Evolutionary conservation across 1,140 invertebrate species (phyloP).

Genomic region (Leptinotarsa lineolata): DNA sequence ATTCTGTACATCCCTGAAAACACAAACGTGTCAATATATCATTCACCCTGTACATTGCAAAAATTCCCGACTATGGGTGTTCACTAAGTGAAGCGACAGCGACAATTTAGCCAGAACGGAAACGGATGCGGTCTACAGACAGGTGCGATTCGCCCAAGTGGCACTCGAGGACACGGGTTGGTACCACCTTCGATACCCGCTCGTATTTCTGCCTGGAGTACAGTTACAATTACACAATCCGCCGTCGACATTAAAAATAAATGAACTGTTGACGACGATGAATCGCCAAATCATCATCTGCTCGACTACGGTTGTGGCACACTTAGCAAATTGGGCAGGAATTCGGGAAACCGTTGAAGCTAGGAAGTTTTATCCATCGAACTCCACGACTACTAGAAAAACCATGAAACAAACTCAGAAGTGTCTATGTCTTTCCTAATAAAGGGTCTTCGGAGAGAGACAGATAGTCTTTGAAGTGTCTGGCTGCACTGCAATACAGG

Average conservation of each 20-base stretch:
- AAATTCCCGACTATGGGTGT: not conserved
- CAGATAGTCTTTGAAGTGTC: too few relatives aligned
- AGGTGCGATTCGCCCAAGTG: conserved; percentile 17
- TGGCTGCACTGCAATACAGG: too few relatives aligned
- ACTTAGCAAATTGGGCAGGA: not conserved
- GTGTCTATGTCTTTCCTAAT: too few relatives aligned
- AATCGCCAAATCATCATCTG: not conserved
- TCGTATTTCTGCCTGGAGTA: not conserved
- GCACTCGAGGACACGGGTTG: conserved; percentile 12
- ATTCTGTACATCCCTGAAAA: too few relatives aligned
- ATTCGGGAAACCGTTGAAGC: not conserved
- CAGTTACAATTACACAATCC: conserved; percentile 2
- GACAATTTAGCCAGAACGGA: conserved; percentile 22
- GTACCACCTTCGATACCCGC: not conserved
- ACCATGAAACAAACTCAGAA: too few relatives aligned
- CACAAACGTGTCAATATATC: too few relatives aligned
- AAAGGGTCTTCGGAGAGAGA: too few relatives aligned
- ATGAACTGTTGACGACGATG: conserved; percentile 5
- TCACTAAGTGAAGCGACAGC: conserved; percentile 1
- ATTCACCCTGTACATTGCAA: conserved; percentile 1
- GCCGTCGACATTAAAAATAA: conserved; percentile 5
- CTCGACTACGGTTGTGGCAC: not conserved
- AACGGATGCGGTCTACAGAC: conserved; percentile 20
- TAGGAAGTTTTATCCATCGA: too few relatives aligned
- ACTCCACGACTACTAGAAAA: too few relatives aligned